phyloP scores from a whole-genome alignment of 2,113 vertebrate species.

The Nansenia antarctica region DNA sequence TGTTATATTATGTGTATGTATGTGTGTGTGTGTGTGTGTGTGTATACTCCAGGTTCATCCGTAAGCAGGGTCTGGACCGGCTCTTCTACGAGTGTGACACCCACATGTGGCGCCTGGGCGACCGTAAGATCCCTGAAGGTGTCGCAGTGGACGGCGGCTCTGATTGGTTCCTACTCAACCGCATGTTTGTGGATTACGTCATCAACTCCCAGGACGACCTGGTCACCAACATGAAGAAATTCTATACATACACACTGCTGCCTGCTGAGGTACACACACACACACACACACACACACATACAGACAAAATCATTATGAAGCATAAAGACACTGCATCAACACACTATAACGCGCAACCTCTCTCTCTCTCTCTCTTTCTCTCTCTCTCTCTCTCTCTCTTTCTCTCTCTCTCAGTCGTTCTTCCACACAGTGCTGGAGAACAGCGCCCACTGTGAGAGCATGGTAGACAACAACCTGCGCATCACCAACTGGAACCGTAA shows the following conservation, averaged over 20 bases:
- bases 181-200: slow-evolving; percentile 93
- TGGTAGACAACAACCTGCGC: slow-evolving; percentile 94
- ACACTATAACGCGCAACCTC: too few relatives aligned
- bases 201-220: slow-evolving; percentile 88
- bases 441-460: slow-evolving; percentile 84
- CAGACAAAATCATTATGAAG: too few relatives aligned
- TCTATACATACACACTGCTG: slow-evolving; percentile 93
- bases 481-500: slow-evolving; percentile 97
- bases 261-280: slow-evolving; percentile 86
- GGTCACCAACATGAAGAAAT: slow-evolving; percentile 91
- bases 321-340: neutral
- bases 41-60: slow-evolving; percentile 84
- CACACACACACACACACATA: neutral
- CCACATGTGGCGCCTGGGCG: slow-evolving; percentile 98
- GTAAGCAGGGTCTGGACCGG: slow-evolving; percentile 94
- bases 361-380: too few relatives aligned
- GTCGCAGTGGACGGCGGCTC: slow-evolving; percentile 93
- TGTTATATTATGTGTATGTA: slow-evolving; percentile 9
- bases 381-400: too few relatives aligned
- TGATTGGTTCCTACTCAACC: slow-evolving; percentile 95
- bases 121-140: slow-evolving; percentile 94
- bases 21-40: neutral
- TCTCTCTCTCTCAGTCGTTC: slow-evolving; percentile 74
- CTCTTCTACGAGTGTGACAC: slow-evolving; percentile 96
- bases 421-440: slow-evolving; percentile 93